These are phyloP conservation scores for Anguilla anguilla DNA, from an alignment of 2,797 vertebrate species.

Conservation along the genomic window DNA sequence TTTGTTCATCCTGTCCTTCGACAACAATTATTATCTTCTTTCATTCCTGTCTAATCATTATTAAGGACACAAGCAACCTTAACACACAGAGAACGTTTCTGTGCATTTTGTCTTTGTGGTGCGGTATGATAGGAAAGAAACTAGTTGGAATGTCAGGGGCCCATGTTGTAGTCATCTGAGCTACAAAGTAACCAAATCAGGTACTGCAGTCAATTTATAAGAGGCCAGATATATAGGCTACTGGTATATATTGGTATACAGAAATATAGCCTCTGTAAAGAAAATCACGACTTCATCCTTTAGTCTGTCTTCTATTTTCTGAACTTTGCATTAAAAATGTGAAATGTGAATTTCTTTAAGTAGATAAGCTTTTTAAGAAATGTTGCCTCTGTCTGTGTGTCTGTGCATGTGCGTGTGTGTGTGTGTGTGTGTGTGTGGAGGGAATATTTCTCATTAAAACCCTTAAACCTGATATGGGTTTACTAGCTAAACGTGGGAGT, in stretches of 20 bases:
- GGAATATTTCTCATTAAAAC: background rate
- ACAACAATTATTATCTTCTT: constrained; percentile 40
- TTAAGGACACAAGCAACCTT: background rate
- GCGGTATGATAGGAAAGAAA: background rate
- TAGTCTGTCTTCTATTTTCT: background rate
- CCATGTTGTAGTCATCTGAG: background rate
- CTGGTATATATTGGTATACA: background rate
- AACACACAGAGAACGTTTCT: background rate
- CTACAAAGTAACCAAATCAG: background rate
- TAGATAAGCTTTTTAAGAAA: background rate
- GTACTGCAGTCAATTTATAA: background rate
- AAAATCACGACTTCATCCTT: background rate
- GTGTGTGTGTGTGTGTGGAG: background rate
- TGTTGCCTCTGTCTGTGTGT: background rate
- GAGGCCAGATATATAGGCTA: background rate
- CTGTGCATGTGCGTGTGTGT: background rate
- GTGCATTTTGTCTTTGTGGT: background rate
- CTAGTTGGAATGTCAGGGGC: background rate
- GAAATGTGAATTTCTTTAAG: too few relatives aligned
- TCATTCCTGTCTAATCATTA: background rate
- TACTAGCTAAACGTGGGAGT: background rate
- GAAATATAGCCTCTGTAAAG: background rate
- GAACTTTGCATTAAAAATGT: background rate
- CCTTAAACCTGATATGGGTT: constrained; percentile 14
- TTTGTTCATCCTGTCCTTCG: constrained; percentile 40